Evolutionary conservation across 2,888 invertebrate genomes (phyloP).

Genomic region (Agrochola lychnidis): DNA sequence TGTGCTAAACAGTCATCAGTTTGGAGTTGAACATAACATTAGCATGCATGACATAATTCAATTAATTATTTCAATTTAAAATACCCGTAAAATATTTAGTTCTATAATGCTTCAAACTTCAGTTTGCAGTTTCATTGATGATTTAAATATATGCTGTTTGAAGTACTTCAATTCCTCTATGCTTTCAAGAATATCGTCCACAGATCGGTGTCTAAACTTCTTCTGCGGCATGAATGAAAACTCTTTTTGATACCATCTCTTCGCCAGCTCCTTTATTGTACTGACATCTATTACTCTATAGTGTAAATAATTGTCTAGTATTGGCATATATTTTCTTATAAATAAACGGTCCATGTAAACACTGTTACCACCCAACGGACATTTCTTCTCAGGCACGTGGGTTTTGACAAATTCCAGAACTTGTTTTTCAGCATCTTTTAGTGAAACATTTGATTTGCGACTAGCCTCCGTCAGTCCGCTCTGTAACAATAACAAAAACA

Average conservation of each 20-base stretch:
- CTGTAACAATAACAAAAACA: slow-evolving; percentile 85
- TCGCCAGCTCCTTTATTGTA: slow-evolving; percentile 95
- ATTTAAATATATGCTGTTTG: slow-evolving; percentile 92
- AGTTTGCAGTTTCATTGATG: slow-evolving; percentile 52
- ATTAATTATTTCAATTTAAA: slow-evolving; percentile 16
- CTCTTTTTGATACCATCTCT: slow-evolving; percentile 94
- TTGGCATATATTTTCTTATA: slow-evolving; percentile 95
- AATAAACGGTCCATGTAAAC: slow-evolving; percentile 97
- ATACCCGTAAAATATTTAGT: slow-evolving; percentile 44
- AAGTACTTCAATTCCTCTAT: slow-evolving; percentile 96
- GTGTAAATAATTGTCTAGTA: slow-evolving; percentile 94
- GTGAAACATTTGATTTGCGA: slow-evolving; percentile 91
- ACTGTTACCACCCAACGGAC: slow-evolving; percentile 96
- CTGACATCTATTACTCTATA: slow-evolving; percentile 98
- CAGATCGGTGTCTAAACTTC: slow-evolving; percentile 92
- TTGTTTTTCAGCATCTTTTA: slow-evolving; percentile 93
- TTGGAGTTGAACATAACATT: slow-evolving; percentile 33
- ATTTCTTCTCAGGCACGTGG: slow-evolving; percentile 90
- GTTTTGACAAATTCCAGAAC: slow-evolving; percentile 93
- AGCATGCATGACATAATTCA: slow-evolving; percentile 36
- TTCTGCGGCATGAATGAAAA: slow-evolving; percentile 91
- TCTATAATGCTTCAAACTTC: slow-evolving; percentile 45
- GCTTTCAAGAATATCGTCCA: slow-evolving; percentile 97
- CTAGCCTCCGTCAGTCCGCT: slow-evolving; percentile 95
- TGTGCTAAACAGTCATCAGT: slow-evolving; percentile 18